A percentile compares a stretch with the other conserved stretches of the same genome.
These are phyloP conservation scores for Podarcis siculus DNA, from an alignment of 2,797 vertebrate genomes.

Conservation along the genomic window DNA sequence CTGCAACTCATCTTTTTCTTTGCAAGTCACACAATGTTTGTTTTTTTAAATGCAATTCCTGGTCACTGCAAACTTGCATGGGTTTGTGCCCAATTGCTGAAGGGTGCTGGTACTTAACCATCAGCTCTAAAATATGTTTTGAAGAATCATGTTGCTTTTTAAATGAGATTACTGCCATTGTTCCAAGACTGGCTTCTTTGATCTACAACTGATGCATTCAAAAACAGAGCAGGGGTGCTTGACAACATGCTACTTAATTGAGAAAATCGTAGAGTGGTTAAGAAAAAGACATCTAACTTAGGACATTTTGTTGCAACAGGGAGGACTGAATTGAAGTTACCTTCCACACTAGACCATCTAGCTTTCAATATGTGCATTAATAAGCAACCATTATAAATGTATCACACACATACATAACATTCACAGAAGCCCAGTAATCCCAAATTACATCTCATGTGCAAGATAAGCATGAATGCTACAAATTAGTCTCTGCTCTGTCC, in stretches of 20 bases:
- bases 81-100: background rate
- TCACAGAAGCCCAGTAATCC: slow-evolving; percentile 27
- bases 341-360: background rate
- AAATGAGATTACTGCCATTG: background rate
- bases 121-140: slow-evolving; percentile 6
- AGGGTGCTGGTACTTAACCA: background rate
- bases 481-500: slow-evolving; percentile 1
- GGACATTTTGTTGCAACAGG: background rate
- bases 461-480: background rate
- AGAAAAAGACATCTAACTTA: background rate
- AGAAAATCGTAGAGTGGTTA: background rate
- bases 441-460: slow-evolving; percentile 21
- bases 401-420: slow-evolving; percentile 3
- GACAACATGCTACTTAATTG: background rate
- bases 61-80: background rate
- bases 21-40: background rate
- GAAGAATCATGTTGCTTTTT: background rate
- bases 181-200: background rate
- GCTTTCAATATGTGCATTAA: slow-evolving; percentile 2
- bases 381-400: slow-evolving; percentile 9
- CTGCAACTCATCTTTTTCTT: background rate
- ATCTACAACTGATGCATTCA: background rate
- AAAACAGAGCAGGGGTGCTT: background rate
- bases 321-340: background rate
- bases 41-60: no score